Evolutionary conservation across 2,113 vertebrate genomes (phyloP).

Genomic region (Megalops atlanticus): DNA sequence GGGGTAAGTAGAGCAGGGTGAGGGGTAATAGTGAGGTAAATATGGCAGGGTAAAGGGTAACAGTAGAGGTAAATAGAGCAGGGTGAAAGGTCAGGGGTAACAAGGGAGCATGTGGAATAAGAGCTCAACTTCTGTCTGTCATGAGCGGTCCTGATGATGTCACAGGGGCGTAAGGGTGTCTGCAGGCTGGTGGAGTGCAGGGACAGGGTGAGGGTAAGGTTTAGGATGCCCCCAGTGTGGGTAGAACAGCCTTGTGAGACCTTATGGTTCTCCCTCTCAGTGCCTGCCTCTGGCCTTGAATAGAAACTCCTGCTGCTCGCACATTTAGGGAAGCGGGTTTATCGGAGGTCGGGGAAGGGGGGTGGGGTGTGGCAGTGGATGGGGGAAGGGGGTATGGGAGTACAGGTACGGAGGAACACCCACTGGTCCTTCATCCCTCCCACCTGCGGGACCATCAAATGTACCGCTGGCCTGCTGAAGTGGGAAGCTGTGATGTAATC

Average conservation of each 20-base stretch:
- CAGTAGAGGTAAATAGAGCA: too few relatives aligned
- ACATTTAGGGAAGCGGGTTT: neutral
- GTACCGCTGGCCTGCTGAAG: slow-evolving; percentile 58
- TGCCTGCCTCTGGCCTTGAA: too few relatives aligned
- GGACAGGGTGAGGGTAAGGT: neutral
- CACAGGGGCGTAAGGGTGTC: too few relatives aligned
- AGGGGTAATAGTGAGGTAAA: neutral
- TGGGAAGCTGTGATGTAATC: slow-evolving; percentile 65
- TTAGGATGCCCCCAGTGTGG: too few relatives aligned
- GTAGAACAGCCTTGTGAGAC: too few relatives aligned
- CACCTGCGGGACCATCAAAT: slow-evolving; percentile 26
- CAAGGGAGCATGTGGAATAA: too few relatives aligned
- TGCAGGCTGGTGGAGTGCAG: neutral
- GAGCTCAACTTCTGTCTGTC: too few relatives aligned
- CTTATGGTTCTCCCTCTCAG: too few relatives aligned
- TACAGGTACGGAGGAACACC: neutral
- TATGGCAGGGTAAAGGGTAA: too few relatives aligned
- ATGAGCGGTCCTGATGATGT: too few relatives aligned
- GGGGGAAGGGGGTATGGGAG: neutral
- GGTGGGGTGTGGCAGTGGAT: neutral
- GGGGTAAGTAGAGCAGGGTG: neutral
- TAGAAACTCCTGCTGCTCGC: too few relatives aligned
- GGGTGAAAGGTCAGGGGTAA: neutral
- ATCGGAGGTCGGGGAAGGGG: neutral
- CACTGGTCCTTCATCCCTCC: neutral